A percentile compares a stretch with the other conserved stretches of the same genome.
phyloP scores from a whole-genome alignment of 1,140 invertebrate genomes.

The Globodera rostochiensis region DNA sequence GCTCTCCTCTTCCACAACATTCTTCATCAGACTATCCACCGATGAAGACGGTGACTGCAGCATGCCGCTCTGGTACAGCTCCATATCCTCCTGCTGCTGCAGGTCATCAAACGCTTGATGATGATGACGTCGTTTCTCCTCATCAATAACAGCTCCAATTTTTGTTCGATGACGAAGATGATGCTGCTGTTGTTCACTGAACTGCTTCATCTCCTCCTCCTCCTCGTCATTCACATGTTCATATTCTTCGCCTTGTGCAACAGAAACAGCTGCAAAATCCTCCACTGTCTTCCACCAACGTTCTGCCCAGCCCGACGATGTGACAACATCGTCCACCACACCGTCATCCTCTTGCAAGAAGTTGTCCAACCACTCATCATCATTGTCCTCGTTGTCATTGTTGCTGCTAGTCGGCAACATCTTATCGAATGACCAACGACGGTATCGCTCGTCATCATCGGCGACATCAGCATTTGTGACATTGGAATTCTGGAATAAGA shows the following conservation, averaged over 20 bases:
- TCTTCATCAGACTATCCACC: not conserved
- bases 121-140: no score
- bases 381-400: not conserved
- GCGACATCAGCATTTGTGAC: no score
- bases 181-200: not conserved
- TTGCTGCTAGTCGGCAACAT: not conserved
- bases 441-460: no score
- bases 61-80: not conserved
- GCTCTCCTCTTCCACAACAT: conserved; percentile 5
- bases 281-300: not conserved
- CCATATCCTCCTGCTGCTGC: no score
- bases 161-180: no score
- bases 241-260: not conserved
- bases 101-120: no score
- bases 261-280: not conserved
- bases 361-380: not conserved
- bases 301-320: not conserved
- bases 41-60: not conserved
- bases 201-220: not conserved
- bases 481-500: no score
- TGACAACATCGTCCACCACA: not conserved
- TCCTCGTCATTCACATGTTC: not conserved
- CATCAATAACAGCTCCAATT: no score
- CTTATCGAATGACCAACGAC: no score
- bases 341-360: not conserved